Base-by-base conservation (phyloP, 2,797 vertebrate genomes). In the Triplophysa bombifrons region DNA sequence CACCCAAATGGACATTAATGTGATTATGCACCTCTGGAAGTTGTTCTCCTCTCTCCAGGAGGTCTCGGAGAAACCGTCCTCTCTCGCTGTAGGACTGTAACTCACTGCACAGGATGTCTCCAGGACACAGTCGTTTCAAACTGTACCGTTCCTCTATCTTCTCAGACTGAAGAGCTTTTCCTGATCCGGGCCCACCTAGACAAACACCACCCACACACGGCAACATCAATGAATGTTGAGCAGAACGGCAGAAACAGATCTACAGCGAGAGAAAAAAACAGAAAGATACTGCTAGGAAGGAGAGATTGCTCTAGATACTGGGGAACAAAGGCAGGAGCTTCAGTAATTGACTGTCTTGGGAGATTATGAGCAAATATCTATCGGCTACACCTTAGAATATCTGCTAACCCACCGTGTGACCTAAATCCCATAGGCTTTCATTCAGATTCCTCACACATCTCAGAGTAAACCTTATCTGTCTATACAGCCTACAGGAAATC, bases 121-220 rank as follows among this genome's bases (percentile, higher is more conserved):
- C 90, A 1, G 91, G 73, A 0, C 93, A 92, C 73, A 99, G 84
- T 1, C 91, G 88, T 20, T 88, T 93, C 82, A 98, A 91, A 74
- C 95, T 93, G 0, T 97, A 96, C 81, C 93, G 91, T 85, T 95
- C 94, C 83, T 94, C 94, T 87, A 98, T 88, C 86, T 92, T 94
- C 89, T 95, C 90, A 11, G 95, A 95, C 30, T 97, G 97, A 22
- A 94, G 91, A 19, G 94, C 87, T 92, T 98, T 98, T 67, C 96
- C 97, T 22, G 97, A 98, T 71, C 94, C 95, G 0, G 96, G 96
- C 12, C 96, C 96, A 82, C 97, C 98, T 94, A 80, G 34, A 76
- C 22, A 53, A 34, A 83, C 46, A 76, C 38, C 20, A 82, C 38
- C 76, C 75, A 68, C 68, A 74, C 78, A 76, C 44, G 72, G 16